Conservation (phyloP, 1,140 invertebrate genomes). For the Heliconius eleuchia region DNA sequence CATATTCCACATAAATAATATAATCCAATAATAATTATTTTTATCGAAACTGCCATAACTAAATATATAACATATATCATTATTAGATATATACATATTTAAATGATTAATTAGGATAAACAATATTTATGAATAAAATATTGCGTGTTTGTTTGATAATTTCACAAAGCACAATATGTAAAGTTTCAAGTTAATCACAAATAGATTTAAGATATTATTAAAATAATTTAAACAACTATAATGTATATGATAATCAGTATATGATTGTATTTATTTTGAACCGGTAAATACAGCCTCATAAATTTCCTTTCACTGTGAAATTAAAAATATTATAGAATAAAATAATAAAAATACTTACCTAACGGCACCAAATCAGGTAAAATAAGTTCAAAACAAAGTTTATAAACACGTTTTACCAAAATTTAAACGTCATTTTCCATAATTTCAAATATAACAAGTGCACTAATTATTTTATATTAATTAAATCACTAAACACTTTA, state of each 20-base stretch:
- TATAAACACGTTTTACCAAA: background rate
- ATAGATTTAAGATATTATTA: too few relatives aligned
- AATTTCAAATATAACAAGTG: background rate
- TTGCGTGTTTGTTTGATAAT: too few relatives aligned
- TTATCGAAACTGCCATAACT: background rate
- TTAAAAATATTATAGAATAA: background rate
- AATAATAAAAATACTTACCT: constrained; percentile 15
- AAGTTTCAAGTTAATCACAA: too few relatives aligned
- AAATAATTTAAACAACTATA: too few relatives aligned
- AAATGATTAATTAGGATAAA: background rate
- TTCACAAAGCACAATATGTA: too few relatives aligned
- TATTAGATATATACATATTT: too few relatives aligned
- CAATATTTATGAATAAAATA: too few relatives aligned
- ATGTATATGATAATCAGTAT: too few relatives aligned
- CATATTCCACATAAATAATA: background rate
- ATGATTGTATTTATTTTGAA: too few relatives aligned
- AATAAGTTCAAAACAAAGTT: background rate
- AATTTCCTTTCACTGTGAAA: too few relatives aligned
- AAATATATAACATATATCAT: too few relatives aligned
- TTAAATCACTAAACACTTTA: background rate
- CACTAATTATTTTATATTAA: background rate
- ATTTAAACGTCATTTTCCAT: background rate
- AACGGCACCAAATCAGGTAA: constrained; percentile 5
- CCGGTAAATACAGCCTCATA: too few relatives aligned
- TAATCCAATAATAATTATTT: background rate